Evolutionary conservation across 2,113 vertebrate species (phyloP).

Genomic region (Nothobranchius kuhntae): DNA sequence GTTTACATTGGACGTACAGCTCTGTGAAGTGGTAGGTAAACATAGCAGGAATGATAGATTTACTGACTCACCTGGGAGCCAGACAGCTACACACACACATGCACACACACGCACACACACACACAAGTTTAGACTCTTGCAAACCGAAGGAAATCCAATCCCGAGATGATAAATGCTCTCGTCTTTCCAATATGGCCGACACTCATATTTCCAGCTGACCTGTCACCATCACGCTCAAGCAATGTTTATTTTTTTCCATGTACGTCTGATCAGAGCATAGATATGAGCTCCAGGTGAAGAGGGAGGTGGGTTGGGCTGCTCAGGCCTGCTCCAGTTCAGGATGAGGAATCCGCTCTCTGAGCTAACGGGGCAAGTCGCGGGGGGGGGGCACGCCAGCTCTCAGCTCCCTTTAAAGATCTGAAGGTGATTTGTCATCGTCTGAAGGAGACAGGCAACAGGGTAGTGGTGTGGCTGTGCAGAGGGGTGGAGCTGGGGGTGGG

Average conservation of each 20-base stretch:
- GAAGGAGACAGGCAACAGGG: conserved; percentile 45
- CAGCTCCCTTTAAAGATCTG: conserved; percentile 35
- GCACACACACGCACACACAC: conserved; percentile 15
- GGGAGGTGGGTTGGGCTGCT: conserved; percentile 4
- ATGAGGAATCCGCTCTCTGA: conserved; percentile 68
- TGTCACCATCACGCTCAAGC: conserved; percentile 56
- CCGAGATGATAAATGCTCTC: conserved; percentile 53
- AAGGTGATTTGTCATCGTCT: conserved; percentile 69
- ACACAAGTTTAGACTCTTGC: conserved; percentile 26
- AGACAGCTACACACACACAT: conserved; percentile 49
- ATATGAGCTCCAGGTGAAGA: conserved; percentile 46
- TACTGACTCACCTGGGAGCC: conserved; percentile 66
- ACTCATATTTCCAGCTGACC: conserved; percentile 63
- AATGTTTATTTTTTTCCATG: conserved; percentile 60
- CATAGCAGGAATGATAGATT: conserved; percentile 73
- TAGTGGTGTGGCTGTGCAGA: conserved; percentile 42
- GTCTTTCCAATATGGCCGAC: conserved; percentile 45
- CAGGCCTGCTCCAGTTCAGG: conserved; percentile 34
- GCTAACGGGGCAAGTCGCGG: conserved; percentile 54
- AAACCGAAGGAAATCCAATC: conserved; percentile 49
- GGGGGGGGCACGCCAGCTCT: conserved; percentile 15
- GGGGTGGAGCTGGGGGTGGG: conserved; percentile 33
- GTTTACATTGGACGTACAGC: conserved; percentile 76
- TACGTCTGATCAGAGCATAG: conserved; percentile 66
- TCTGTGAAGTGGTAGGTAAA: conserved; percentile 75